Percentiles rank a stretch among this genome's conserved stretches.
Conservation (phyloP, 2,888 invertebrate species). For the Anodontia alba region DNA sequence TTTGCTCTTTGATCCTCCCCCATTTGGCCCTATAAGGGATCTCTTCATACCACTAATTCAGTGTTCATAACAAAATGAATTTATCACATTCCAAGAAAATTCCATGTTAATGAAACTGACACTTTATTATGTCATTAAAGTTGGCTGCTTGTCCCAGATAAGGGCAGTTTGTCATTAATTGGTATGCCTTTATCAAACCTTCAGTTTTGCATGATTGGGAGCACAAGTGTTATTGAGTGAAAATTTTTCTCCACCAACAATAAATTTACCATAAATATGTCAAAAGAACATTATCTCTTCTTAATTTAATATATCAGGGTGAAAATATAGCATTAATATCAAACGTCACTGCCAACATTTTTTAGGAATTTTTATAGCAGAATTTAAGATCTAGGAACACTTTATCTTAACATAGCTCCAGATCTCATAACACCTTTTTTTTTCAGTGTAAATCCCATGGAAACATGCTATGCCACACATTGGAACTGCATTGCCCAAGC, state of each 20-base stretch:
- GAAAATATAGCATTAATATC: background rate
- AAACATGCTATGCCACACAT: too few relatives aligned
- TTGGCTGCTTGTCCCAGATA: slow-evolving; percentile 5
- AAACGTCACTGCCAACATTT: too few relatives aligned
- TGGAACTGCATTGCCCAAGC: too few relatives aligned
- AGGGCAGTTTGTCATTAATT: background rate
- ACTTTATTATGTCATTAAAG: slow-evolving; percentile 7
- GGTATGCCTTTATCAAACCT: background rate
- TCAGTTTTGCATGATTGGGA: slow-evolving; percentile 5
- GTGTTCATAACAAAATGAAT: background rate
- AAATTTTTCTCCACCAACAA: background rate
- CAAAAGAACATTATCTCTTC: background rate
- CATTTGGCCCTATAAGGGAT: too few relatives aligned
- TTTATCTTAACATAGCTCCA: too few relatives aligned
- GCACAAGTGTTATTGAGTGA: background rate
- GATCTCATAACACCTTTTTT: too few relatives aligned
- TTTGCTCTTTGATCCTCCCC: too few relatives aligned
- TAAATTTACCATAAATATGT: slow-evolving; percentile 3
- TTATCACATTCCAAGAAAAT: background rate
- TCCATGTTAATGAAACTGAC: background rate
- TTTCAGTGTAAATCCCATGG: too few relatives aligned
- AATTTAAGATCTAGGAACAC: too few relatives aligned
- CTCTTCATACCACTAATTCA: too few relatives aligned
- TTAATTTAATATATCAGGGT: slow-evolving; percentile 4
- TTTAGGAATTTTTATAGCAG: too few relatives aligned